Evolutionary conservation across 2,113 vertebrate species (phyloP).

Genomic region (Bettongia penicillata): DNA sequence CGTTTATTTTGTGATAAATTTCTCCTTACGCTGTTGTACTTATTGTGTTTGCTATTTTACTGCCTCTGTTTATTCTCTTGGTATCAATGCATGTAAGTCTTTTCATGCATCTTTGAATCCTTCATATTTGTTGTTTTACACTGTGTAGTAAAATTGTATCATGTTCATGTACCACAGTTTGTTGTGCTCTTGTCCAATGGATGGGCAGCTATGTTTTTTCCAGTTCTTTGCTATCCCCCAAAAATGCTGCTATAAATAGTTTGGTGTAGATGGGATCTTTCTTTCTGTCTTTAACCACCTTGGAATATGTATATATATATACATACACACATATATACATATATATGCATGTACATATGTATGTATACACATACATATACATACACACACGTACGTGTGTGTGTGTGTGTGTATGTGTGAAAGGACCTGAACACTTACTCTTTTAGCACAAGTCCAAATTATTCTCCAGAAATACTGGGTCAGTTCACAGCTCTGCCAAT

Average conservation of each 20-base stretch:
- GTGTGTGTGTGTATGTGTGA: background rate
- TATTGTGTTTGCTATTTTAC: background rate
- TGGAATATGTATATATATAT: background rate
- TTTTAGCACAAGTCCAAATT: background rate
- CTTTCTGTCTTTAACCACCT: background rate
- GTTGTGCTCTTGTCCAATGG: background rate
- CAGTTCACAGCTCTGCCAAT: background rate
- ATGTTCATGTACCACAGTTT: background rate
- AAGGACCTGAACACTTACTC: background rate
- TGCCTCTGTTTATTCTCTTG: background rate
- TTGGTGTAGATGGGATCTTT: background rate
- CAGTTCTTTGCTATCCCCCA: background rate
- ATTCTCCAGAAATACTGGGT: background rate
- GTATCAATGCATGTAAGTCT: background rate
- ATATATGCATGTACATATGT: no score
- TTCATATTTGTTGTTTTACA: background rate
- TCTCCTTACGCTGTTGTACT: background rate
- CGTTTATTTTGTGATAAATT: background rate
- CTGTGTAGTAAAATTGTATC: background rate
- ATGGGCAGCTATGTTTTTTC: background rate
- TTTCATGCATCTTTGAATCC: background rate
- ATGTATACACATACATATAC: no score
- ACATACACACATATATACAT: no score
- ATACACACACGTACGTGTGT: background rate
- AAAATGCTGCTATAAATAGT: background rate